A percentile compares a stretch with the other conserved stretches of the same genome.
Evolutionary conservation across 2,797 vertebrate genomes (phyloP).

Genomic region (Sebastes minor): DNA sequence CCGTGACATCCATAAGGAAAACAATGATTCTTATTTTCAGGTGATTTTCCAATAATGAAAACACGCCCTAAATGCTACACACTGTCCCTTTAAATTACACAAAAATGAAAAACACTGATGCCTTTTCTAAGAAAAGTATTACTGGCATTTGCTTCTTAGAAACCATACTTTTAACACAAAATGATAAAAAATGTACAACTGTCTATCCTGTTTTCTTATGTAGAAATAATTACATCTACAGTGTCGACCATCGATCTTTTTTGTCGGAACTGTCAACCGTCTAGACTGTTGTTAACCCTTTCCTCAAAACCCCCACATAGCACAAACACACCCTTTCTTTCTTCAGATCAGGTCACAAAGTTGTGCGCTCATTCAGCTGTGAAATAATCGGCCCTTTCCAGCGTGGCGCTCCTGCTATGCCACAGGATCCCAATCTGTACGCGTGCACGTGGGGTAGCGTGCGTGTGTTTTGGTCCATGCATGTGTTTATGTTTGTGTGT

Average conservation of each 20-base stretch:
- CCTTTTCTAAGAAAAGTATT: background rate
- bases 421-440: conserved; percentile 12
- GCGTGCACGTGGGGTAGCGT: background rate
- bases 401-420: background rate
- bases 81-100: background rate
- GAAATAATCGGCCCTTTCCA: conserved; percentile 31
- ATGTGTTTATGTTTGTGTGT: conserved; percentile 23
- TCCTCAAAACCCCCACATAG: background rate
- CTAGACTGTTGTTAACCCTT: conserved; percentile 20
- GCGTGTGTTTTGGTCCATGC: background rate
- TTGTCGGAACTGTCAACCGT: background rate
- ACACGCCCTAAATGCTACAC: background rate
- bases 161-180: background rate
- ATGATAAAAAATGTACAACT: background rate
- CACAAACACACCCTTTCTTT: conserved; percentile 2
- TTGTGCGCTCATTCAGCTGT: conserved; percentile 26
- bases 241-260: background rate
- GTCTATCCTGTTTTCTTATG: background rate
- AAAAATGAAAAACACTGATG: background rate
- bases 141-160: background rate
- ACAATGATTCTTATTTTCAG: too few relatives aligned
- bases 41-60: too few relatives aligned
- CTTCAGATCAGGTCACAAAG: conserved; percentile 39
- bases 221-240: background rate
- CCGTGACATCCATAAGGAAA: too few relatives aligned